phyloP scores from a whole-genome alignment of 2,888 invertebrate species.

The Helobdella robusta region DNA sequence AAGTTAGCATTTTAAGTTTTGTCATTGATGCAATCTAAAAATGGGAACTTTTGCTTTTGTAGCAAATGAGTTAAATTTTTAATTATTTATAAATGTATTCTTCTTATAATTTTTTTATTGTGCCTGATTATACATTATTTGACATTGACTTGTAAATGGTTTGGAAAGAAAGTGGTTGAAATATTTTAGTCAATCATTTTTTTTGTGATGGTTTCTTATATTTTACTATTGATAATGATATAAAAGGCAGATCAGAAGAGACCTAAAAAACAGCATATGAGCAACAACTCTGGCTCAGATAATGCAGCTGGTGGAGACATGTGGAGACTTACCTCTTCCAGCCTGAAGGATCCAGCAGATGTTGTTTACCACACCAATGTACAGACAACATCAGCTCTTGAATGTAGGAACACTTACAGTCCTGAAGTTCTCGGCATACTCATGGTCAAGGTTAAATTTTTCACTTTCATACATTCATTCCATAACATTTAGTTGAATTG shows the following conservation, averaged over 20 bases:
- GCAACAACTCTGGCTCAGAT: background rate
- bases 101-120: no score
- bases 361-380: no score
- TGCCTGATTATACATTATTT: no score
- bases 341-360: slow-evolving; percentile 3
- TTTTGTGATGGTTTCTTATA: no score
- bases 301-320: background rate
- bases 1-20: background rate
- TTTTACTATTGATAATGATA: background rate
- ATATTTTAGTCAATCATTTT: no score
- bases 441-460: slow-evolving; percentile 9
- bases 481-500: background rate
- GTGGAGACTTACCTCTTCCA: no score
- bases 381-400: no score
- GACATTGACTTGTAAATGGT: no score
- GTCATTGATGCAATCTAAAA: background rate
- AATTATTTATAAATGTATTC: no score
- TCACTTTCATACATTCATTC: background rate
- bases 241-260: slow-evolving; percentile 3
- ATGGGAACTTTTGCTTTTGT: no score
- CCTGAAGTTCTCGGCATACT: slow-evolving; percentile 18
- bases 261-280: background rate
- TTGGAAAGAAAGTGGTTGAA: no score
- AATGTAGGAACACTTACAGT: slow-evolving; percentile 21
- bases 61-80: no score